These are phyloP conservation scores for Litoditis marina DNA, from an alignment of 2,888 invertebrate species.

Conservation along the genomic window DNA sequence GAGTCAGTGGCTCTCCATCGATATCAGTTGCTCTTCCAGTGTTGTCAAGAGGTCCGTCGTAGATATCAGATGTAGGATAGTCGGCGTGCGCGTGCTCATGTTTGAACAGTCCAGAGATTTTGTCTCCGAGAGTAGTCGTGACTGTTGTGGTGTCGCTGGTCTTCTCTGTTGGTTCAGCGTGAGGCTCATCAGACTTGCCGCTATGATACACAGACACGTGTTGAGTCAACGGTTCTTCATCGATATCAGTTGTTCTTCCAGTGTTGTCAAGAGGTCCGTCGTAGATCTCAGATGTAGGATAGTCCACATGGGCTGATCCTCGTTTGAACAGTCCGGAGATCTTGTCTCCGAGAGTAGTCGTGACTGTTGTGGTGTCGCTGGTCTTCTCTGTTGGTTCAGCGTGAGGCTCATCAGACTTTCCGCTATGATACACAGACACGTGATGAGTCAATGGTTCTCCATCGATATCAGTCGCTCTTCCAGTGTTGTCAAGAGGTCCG, in stretches of 20 bases:
- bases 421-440: conserved; percentile 17
- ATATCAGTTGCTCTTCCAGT: conserved; percentile 16
- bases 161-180: conserved; percentile 18
- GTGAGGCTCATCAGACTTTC: conserved; percentile 8
- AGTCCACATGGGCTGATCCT: conserved; percentile 31
- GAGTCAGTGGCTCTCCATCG: conserved; percentile 22
- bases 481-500: conserved; percentile 30
- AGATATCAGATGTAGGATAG: conserved; percentile 18
- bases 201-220: conserved; percentile 33
- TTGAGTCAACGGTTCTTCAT: conserved; percentile 20
- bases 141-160: conserved; percentile 18
- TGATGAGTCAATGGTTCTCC: conserved; percentile 23
- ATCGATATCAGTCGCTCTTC: conserved; percentile 29
- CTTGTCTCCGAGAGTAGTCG: conserved; percentile 11
- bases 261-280: conserved; percentile 25
- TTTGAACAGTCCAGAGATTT: conserved; percentile 13
- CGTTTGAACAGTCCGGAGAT: conserved; percentile 36
- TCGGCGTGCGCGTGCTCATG: conserved; percentile 7
- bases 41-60: conserved; percentile 26
- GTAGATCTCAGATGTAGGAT: conserved; percentile 25
- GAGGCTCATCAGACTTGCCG: conserved; percentile 21
- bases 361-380: background rate
- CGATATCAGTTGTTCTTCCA: conserved; percentile 10
- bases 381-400: conserved; percentile 4
- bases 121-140: conserved; percentile 11